Evolutionary conservation across 2,113 vertebrate species (phyloP), one percentile per base, ranked within the genome.

Genomic region (Boleophthalmus pectinirostris): DNA sequence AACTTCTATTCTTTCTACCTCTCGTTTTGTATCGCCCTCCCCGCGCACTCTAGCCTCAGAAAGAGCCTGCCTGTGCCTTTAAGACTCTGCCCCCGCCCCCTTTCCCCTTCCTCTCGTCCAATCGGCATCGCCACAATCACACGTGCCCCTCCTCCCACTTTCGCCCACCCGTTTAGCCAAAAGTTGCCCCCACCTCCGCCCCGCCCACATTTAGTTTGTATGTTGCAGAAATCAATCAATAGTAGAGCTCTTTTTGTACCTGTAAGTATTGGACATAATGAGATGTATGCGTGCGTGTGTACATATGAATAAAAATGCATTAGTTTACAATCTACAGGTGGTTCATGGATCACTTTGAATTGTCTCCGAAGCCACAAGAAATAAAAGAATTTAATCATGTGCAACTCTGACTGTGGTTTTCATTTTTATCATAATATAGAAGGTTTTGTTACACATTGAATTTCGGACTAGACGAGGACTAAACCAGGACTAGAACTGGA

Each of bases 31-130:
- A 43, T 43, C 38, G 10, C 14, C 33, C 7, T 43, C 81, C 77
- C 79, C 88, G 91, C n/a, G 57, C 72, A 74, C 92, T 91, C 89
- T 93, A 91, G 93, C 94, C 83, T 88, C 81, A 87, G 94, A 88
- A 88, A 80, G 80, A 96, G 94, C 94, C 94, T 93, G 93, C 91
- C 94, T 96, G 96, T 98, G 96, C 96, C 97, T 97, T 97, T 90
- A 92, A 92, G 89, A 93, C 92, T 93, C 92, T 67, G 61, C 82
- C 79, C n/a, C 43, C 47, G 63, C 67, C 53, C 35, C 25, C 15
- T n/a, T n/a, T n/a, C 58, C 23, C 68, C 85, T 8, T 21, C 88
- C 86, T 66, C 24, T 72, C 73, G 75, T 77, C 82, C 75, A 82
- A 75, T 88, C 84, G 65, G 61, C 47, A 57, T 67, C 1, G 65